phyloP scores from a whole-genome alignment of 2,113 vertebrate species.

The Pholis gunnellus region DNA sequence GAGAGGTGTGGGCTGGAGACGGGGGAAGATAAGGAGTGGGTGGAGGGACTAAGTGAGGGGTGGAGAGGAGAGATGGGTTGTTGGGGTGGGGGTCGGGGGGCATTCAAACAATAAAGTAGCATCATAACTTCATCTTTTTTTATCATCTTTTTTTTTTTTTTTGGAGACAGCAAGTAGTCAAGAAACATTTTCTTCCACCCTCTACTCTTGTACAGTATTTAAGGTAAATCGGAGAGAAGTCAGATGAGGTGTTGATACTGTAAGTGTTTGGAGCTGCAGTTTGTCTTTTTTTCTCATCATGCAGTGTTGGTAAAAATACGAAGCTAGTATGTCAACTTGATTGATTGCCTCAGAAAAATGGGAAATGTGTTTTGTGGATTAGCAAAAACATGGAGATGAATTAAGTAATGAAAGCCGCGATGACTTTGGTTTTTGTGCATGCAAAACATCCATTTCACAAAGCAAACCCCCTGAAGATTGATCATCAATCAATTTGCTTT shows the following conservation, averaged over 20 bases:
- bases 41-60: slow-evolving; percentile 57
- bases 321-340: slow-evolving; percentile 70
- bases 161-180: slow-evolving; percentile 77
- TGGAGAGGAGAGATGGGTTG: slow-evolving; percentile 61
- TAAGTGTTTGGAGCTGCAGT: slow-evolving; percentile 66
- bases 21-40: slow-evolving; percentile 44
- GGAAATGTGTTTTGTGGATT: slow-evolving; percentile 73
- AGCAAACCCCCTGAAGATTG: slow-evolving; percentile 66
- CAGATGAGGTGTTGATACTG: slow-evolving; percentile 51
- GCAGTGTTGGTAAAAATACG: slow-evolving; percentile 58
- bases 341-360: slow-evolving; percentile 71
- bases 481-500: slow-evolving; percentile 77
- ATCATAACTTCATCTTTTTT: slow-evolving; percentile 73
- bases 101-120: slow-evolving; percentile 74
- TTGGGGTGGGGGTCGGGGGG: slow-evolving; percentile 26
- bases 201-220: slow-evolving; percentile 77
- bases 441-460: slow-evolving; percentile 61
- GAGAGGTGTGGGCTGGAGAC: slow-evolving; percentile 63
- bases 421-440: slow-evolving; percentile 58
- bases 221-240: slow-evolving; percentile 43
- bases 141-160: slow-evolving; percentile 22
- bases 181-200: slow-evolving; percentile 90
- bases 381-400: slow-evolving; percentile 75
- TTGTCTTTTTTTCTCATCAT: slow-evolving; percentile 57
- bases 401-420: slow-evolving; percentile 70